Base-by-base conservation (phyloP, 35 echinoderm and acorn worm species). In the Ptychodera flava region DNA sequence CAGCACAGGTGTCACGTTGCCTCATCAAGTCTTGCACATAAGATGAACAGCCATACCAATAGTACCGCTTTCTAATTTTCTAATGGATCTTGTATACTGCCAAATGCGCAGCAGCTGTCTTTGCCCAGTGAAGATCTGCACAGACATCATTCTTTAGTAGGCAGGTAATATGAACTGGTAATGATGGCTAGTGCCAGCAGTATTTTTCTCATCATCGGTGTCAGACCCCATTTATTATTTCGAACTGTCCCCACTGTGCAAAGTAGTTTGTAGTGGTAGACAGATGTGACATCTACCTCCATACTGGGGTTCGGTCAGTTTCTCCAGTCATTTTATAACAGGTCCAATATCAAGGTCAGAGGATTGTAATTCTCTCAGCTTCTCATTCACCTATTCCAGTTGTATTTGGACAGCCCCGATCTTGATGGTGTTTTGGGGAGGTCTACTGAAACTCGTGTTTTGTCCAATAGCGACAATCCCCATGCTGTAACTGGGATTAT, bases 161-260 rank as follows among this genome's bases (percentile, higher is more conserved):
- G 34, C 16, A 0, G 93, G 93, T 80, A 85, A 16, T 15, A 91
- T 77, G 0, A 91, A 15, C 53, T 85, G 75, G 81, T 86, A 94
- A 15, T 30, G 37, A 81, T 81, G 33, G 38, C 77, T 77, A 2
- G 33, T 34, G 1, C 89, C 93, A 37, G 88, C 86, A 31, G n/a
- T 91, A 79, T 22, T 22, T 79, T 35, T 94, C 89, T 86, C 93
- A 94, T 64, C 83, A 52, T 33, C 89, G 81, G 16, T 38, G 89
- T 16, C 90, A 85, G 28, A 88, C 32, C 1, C 81, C 84, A 32
- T 33, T 28, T 32, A 16, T 81, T 34, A 81, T 31, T 81, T 81
- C 80, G 33, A 81, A 81, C 31, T 34, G 1, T 31, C 35, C 30
- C 80, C 80, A 81, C 15, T 34, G 80, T n/a, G n/a, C n/a, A n/a